Conservation (phyloP, 2,888 invertebrate species). For the Apoda limacodes region DNA sequence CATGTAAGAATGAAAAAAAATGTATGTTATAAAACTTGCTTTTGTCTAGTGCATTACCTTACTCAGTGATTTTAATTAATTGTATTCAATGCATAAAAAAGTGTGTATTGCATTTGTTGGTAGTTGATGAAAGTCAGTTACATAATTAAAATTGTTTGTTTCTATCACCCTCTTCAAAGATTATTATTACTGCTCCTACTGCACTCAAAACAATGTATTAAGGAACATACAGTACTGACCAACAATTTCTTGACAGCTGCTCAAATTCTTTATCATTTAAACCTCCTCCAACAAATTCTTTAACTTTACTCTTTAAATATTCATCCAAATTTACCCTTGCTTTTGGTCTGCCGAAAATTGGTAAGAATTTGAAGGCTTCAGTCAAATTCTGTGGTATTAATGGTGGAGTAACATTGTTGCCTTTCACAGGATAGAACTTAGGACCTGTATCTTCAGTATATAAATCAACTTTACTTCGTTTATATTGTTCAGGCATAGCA, state of each 20-base stretch:
- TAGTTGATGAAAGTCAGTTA: not conserved
- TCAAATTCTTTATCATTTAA: slow-evolving; percentile 45
- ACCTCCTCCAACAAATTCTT: slow-evolving; percentile 41
- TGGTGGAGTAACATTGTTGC: slow-evolving; percentile 33
- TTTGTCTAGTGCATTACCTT: no score
- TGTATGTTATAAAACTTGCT: no score
- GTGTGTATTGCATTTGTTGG: no score
- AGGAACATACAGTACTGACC: slow-evolving; percentile 27
- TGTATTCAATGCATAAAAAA: no score
- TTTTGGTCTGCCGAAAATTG: slow-evolving; percentile 34
- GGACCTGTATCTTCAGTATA: slow-evolving; percentile 32
- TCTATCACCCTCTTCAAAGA: not conserved
- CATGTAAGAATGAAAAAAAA: no score
- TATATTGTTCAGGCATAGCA: slow-evolving; percentile 1
- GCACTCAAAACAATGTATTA: no score
- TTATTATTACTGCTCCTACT: not conserved
- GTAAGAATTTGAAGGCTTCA: slow-evolving; percentile 37
- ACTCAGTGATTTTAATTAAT: no score
- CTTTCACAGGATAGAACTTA: slow-evolving; percentile 32
- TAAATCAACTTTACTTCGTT: slow-evolving; percentile 23
- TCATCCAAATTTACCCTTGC: slow-evolving; percentile 23
- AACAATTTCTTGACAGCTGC: slow-evolving; percentile 53
- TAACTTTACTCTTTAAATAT: slow-evolving; percentile 31
- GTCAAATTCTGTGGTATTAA: slow-evolving; percentile 38
- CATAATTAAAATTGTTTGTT: not conserved